phyloP scores from a whole-genome alignment of 2,113 vertebrate genomes.

The Anarrhichthys ocellatus region DNA sequence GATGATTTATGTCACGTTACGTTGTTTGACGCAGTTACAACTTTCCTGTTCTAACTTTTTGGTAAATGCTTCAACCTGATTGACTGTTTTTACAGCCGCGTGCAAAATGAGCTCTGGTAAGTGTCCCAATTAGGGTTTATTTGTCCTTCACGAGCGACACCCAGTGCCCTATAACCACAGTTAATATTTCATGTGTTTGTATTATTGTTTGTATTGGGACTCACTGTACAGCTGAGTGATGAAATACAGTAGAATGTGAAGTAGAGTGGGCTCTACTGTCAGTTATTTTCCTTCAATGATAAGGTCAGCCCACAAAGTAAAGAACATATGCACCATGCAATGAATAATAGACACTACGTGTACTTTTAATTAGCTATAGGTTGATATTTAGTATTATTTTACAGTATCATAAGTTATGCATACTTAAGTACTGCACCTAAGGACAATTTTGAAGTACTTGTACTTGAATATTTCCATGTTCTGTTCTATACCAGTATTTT shows the following conservation, averaged over 20 bases:
- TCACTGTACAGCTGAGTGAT: not conserved
- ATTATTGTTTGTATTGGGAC: not conserved
- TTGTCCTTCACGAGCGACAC: not conserved
- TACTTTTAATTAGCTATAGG: not conserved
- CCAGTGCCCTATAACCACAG: not conserved
- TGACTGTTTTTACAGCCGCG: conserved; percentile 7
- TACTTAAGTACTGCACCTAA: not conserved
- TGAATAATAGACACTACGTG: not conserved
- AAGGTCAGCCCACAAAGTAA: not conserved
- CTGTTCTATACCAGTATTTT: no score
- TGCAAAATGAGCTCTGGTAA: conserved; percentile 71
- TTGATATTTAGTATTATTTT: not conserved
- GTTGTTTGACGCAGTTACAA: not conserved
- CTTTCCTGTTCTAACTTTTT: not conserved
- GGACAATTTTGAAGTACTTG: not conserved
- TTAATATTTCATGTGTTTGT: no score
- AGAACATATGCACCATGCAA: not conserved
- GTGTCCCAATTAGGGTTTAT: conserved; percentile 18
- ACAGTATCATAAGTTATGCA: not conserved
- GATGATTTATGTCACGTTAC: not conserved
- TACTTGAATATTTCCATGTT: not conserved
- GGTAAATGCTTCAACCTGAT: conserved; percentile 2
- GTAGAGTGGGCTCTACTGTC: not conserved
- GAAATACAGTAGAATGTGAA: not conserved
- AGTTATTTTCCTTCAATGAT: not conserved